These are phyloP conservation scores for Anthoscopus minutus DNA, from an alignment of 2,113 vertebrate genomes.

Conservation along the genomic window DNA sequence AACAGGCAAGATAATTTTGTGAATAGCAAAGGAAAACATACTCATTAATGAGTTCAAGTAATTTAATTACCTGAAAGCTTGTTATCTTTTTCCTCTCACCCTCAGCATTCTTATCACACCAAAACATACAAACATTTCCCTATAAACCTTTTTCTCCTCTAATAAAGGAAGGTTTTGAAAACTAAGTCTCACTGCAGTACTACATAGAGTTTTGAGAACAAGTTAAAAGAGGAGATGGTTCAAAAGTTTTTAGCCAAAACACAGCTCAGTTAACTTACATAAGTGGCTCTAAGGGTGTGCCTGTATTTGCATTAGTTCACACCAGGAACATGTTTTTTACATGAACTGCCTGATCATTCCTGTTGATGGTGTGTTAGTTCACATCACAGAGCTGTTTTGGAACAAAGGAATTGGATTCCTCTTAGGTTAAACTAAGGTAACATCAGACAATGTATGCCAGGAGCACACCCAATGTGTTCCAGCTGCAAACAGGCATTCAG, in stretches of 20 bases:
- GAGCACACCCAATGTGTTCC: not conserved
- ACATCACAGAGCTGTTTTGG: not conserved
- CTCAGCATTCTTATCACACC: not conserved
- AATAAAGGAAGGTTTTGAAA: not conserved
- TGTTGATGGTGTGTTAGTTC: not conserved
- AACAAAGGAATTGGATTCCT: not conserved
- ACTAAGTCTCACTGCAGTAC: not conserved
- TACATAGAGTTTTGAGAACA: not conserved
- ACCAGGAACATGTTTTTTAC: not conserved
- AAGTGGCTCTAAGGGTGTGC: not conserved
- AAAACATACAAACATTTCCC: not conserved
- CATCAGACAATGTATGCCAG: not conserved
- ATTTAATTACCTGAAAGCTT: not conserved
- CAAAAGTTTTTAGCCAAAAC: not conserved
- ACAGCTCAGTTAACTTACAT: not conserved
- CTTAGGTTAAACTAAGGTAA: constrained; percentile 12
- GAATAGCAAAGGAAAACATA: not conserved
- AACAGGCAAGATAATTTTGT: not conserved
- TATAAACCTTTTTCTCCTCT: not conserved
- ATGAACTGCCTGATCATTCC: not conserved
- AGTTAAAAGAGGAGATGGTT: not conserved
- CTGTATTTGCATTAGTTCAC: not conserved
- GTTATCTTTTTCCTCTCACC: not conserved
- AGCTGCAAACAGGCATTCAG: not conserved
- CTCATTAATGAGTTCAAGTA: not conserved